Base-by-base conservation (phyloP, 2,888 invertebrate genomes). In the Acrocera orbiculus region DNA sequence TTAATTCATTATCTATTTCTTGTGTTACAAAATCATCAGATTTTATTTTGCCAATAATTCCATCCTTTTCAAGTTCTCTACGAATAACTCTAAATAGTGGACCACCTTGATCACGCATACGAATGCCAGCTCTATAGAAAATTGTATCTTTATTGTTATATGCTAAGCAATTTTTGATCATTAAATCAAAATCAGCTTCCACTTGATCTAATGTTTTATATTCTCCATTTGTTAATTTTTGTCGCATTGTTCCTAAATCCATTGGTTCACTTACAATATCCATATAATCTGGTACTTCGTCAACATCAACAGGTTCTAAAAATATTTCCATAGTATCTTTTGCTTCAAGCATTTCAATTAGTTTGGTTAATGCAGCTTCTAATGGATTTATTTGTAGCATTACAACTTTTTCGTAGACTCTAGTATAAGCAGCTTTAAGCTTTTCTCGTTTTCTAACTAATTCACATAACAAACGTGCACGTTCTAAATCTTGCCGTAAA, bases 81-180 rank as follows among this genome's bases (percentile, higher is more conserved):
- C 79, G 69, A 7, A 82, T 78, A 49, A 77, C 75, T 2, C 79
- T 73, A 50, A 93, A 78, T 27, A 92, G 65, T 1, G 72, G 67
- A 15, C 71, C 69, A 38, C 90, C 89, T 60, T 86, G 85, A 46
- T 92, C 92, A 24, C 85, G 71, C 76, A 95, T 80, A 50, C 81
- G 80, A 3, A 83, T 64, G 1, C 83, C 93, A 3, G 89, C 81
- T 34, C 82, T 75, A 58, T 92, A 93, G 58, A 89, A 95, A 36
- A 92, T 80, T 0, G 93, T 93, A 47, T 93, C 92, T 52, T 86
- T 85, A 43, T 83, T 79, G 56, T 98, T 98, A 56, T 96, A 98
- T 0, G 80, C 80, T 47, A 90, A 67, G 52, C 96, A 98, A 60
- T 98, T 98, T 43, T 75, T 73, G 36, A 95, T 83, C 82, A 98